Conservation (phyloP, 2,113 vertebrate species). For the Puma concolor region DNA sequence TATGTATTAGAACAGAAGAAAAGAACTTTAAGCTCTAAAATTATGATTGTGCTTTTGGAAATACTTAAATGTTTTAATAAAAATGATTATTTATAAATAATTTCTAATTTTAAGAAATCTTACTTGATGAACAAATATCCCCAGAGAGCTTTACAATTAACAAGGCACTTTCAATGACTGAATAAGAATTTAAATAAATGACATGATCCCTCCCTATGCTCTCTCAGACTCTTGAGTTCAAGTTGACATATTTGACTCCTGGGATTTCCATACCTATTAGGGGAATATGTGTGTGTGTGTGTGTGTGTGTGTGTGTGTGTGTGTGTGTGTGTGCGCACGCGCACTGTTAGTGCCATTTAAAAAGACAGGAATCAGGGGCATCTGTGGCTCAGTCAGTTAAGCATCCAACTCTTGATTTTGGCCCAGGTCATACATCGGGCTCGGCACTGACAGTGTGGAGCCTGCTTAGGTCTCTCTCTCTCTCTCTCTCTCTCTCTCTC, state of each 20-base stretch:
- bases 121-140: background rate
- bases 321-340: background rate
- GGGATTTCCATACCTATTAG: background rate
- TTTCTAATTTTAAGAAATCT: background rate
- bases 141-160: background rate
- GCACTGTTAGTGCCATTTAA: background rate
- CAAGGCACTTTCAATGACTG: background rate
- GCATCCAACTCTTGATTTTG: no score
- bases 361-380: background rate
- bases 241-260: background rate
- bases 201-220: background rate
- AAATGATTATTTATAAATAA: background rate
- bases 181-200: background rate
- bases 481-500: no score
- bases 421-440: no score
- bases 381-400: no score
- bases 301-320: background rate
- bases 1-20: background rate
- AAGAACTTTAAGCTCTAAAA: background rate
- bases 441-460: no score
- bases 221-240: background rate
- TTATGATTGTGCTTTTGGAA: background rate
- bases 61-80: background rate
- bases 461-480: no score
- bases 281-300: no score